Evolutionary conservation across 2,113 vertebrate species (phyloP), one percentile per base, ranked within the genome.

Genomic region (Muntiacus reevesi): DNA sequence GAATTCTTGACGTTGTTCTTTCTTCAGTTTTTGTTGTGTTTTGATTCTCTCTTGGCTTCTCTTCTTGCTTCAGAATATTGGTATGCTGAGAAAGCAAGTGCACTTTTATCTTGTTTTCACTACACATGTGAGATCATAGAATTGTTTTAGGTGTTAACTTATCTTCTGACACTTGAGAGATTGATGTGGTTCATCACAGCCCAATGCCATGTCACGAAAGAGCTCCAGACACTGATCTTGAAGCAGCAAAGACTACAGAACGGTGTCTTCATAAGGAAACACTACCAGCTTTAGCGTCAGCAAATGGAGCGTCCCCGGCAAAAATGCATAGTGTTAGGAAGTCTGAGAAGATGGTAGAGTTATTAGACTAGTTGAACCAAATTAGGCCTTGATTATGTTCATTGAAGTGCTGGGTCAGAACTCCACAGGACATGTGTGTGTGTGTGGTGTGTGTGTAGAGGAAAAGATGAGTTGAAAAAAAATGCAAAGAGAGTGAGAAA

Each of bases 81-180:
- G 47, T 85, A 90, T 47, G 82, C 43, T 84, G 57, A 87, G 59
- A 94, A 89, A 91, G 52, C 36, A 62, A 16, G 71, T 71, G 23
- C 36, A 74, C 78, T 90, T 92, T 84, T 71, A 87, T 59, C 59
- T 90, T 97, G 45, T 82, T 96, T 95, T 87, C 81, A 67, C 71
- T 95, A 30, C 28, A 33, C 17, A 7, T 83, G 19, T 84, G 57
- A 91, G 55, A 47, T 59, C 67, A 74, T 82, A 97, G 86, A 97
- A 25, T 88, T 79, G 86, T 89, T 95, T 97, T 97, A 95, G 96
- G 33, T 92, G 97, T 94, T 92, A 54, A 95, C 55, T 95, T 76
- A 92, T 55, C 67, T 96, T 62, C 45, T 96, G 94, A 67, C 40
- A 93, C 79, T 83, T 28, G 45, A 94, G 83, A 83, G 14, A 36